Percentiles rank a stretch among this genome's conserved stretches.
Conservation (phyloP, 1,140 invertebrate species). For the Cephus cinctus region DNA sequence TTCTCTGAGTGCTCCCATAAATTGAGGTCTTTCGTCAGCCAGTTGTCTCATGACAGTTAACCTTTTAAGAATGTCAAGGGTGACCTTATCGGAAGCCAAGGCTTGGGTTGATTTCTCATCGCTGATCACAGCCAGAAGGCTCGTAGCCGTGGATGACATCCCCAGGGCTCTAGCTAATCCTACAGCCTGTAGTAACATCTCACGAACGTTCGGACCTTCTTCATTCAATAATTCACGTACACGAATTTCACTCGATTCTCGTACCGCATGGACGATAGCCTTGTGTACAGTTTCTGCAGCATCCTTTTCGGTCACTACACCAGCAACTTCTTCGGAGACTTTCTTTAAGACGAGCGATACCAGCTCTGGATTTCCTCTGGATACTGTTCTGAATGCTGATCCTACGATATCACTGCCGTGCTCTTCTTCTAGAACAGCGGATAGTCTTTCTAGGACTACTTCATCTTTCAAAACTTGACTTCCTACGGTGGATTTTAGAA, state of each 20-base stretch:
- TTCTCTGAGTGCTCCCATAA: constrained; percentile 61
- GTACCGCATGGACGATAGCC: constrained; percentile 62
- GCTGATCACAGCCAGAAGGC: constrained; percentile 60
- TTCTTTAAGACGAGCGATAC: constrained; percentile 58
- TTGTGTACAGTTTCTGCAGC: constrained; percentile 63
- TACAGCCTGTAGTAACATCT: constrained; percentile 66
- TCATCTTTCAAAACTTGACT: constrained; percentile 55
- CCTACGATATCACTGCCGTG: constrained; percentile 57
- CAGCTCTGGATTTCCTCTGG: constrained; percentile 58
- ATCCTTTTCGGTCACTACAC: constrained; percentile 62
- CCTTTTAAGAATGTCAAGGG: constrained; percentile 68
- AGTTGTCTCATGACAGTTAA: constrained; percentile 71
- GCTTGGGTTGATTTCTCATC: constrained; percentile 61
- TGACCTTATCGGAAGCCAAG: constrained; percentile 62
- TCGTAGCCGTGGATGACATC: constrained; percentile 63
- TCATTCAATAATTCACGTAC: constrained; percentile 59
- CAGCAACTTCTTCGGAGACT: constrained; percentile 60
- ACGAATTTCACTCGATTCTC: constrained; percentile 60
- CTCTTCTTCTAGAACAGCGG: constrained; percentile 60
- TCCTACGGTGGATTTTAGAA: constrained; percentile 62
- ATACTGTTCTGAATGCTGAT: constrained; percentile 62
- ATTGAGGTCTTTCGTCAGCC: constrained; percentile 65
- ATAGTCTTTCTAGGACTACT: constrained; percentile 60
- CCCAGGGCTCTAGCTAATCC: constrained; percentile 71
- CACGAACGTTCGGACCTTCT: constrained; percentile 51